Evolutionary conservation across 1,140 invertebrate genomes (phyloP).

Genomic region (Neodiprion pinetum): DNA sequence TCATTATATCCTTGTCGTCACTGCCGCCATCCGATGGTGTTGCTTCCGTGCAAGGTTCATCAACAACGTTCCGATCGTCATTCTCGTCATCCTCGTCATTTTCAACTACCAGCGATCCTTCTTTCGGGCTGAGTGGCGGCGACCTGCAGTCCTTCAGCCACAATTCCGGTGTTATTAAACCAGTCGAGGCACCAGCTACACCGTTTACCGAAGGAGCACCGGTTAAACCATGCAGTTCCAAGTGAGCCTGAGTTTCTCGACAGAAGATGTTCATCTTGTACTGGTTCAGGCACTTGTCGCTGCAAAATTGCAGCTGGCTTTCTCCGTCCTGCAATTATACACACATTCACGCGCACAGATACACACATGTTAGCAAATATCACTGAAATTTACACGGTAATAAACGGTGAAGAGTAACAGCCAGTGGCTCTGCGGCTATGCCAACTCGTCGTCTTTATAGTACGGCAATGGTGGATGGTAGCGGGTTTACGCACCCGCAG

Average conservation of each 20-base stretch:
- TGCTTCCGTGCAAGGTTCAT: conserved; percentile 6
- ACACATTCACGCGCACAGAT: no score
- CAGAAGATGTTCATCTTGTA: conserved; percentile 97
- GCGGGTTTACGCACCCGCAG: no score
- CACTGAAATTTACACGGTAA: background rate
- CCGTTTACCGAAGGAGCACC: conserved; percentile 55
- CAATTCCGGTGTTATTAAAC: conserved; percentile 85
- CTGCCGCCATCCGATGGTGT: conserved; percentile 36
- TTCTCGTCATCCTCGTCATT: conserved; percentile 48
- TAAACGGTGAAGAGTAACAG: no score
- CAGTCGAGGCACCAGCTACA: conserved; percentile 33
- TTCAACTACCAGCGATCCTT: conserved; percentile 52
- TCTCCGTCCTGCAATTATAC: conserved; percentile 71
- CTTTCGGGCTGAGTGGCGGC: conserved; percentile 66
- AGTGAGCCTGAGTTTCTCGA: conserved; percentile 86
- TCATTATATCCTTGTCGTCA: conserved; percentile 29
- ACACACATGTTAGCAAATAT: no score
- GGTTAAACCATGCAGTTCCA: conserved; percentile 74
- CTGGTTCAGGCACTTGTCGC: conserved; percentile 92
- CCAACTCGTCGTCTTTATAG: no score
- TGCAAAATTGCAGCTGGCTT: conserved; percentile 81
- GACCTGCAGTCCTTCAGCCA: conserved; percentile 82
- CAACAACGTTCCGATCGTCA: conserved; percentile 30
- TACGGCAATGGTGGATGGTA: no score
- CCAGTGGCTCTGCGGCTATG: no score